Conservation (phyloP, 2,797 vertebrate genomes). For the Channallabes apus region DNA sequence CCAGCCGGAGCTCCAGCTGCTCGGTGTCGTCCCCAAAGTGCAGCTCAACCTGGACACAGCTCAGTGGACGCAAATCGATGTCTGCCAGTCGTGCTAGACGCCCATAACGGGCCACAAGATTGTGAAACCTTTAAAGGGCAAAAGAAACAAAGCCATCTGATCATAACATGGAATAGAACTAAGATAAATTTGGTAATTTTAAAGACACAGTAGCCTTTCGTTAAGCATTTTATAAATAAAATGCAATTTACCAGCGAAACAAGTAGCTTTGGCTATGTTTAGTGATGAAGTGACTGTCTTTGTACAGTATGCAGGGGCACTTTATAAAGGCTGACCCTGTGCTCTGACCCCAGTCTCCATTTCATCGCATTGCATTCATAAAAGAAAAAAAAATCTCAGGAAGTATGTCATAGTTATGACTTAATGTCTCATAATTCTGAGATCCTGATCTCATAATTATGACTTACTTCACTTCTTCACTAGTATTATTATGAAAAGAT, state of each 20-base stretch:
- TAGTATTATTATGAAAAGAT: background rate
- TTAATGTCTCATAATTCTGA: too few relatives aligned
- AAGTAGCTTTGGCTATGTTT: background rate
- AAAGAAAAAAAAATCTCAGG: too few relatives aligned
- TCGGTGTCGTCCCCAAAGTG: conserved; percentile 87
- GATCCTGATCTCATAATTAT: too few relatives aligned
- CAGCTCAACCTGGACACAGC: conserved; percentile 83
- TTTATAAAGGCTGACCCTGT: too few relatives aligned
- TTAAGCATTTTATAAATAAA: background rate
- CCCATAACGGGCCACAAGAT: conserved; percentile 89
- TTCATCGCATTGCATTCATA: too few relatives aligned
- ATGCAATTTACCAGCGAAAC: too few relatives aligned
- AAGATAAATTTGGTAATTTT: background rate
- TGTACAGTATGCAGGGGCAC: too few relatives aligned
- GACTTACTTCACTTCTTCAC: too few relatives aligned
- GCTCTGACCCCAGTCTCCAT: too few relatives aligned
- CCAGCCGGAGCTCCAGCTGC: conserved; percentile 85
- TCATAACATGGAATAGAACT: background rate
- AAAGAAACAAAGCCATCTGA: conserved; percentile 11
- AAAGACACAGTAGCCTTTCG: background rate
- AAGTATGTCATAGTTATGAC: background rate
- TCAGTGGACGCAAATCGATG: conserved; percentile 88
- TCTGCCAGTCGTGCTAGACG: conserved; percentile 89
- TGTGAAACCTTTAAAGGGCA: conserved; percentile 80
- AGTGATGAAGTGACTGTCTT: background rate